phyloP scores from a whole-genome alignment of 2,113 vertebrate species.

The Halichoeres trimaculatus region DNA sequence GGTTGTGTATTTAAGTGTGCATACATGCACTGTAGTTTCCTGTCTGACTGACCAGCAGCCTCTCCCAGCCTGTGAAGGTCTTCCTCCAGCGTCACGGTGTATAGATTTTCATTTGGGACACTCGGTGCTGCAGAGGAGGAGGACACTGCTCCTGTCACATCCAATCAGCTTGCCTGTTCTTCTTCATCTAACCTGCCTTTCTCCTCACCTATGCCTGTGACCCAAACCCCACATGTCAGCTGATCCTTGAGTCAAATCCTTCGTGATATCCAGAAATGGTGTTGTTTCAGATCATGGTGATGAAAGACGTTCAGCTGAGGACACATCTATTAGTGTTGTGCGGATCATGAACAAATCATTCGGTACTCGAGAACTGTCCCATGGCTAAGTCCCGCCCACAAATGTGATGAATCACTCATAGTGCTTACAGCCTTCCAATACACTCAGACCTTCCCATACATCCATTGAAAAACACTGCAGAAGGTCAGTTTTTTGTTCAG shows the following conservation, averaged over 20 bases:
- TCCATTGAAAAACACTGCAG: too few species aligned
- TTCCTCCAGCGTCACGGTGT: slow-evolving; percentile 36
- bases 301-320: slow-evolving; percentile 19
- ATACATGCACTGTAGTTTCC: not conserved
- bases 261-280: slow-evolving; percentile 11
- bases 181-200: slow-evolving; percentile 72
- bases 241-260: slow-evolving; percentile 27
- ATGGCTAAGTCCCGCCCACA: too few species aligned
- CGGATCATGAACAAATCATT: too few species aligned
- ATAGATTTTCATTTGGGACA: slow-evolving; percentile 86
- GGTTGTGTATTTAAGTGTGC: not conserved
- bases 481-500: too few species aligned
- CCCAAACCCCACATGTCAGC: slow-evolving; percentile 23
- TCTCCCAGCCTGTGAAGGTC: slow-evolving; percentile 42
- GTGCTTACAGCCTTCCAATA: too few species aligned
- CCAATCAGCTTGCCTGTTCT: slow-evolving; percentile 75
- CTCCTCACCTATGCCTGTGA: slow-evolving; percentile 41
- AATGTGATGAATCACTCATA: too few species aligned
- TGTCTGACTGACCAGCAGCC: slow-evolving; percentile 25
- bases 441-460: too few species aligned
- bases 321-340: too few species aligned
- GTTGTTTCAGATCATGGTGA: not conserved
- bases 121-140: slow-evolving; percentile 71
- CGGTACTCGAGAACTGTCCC: too few species aligned
- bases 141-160: slow-evolving; percentile 81